phyloP scores from a whole-genome alignment of 2,888 invertebrate genomes.

The Troglohyphantes excavatus region DNA sequence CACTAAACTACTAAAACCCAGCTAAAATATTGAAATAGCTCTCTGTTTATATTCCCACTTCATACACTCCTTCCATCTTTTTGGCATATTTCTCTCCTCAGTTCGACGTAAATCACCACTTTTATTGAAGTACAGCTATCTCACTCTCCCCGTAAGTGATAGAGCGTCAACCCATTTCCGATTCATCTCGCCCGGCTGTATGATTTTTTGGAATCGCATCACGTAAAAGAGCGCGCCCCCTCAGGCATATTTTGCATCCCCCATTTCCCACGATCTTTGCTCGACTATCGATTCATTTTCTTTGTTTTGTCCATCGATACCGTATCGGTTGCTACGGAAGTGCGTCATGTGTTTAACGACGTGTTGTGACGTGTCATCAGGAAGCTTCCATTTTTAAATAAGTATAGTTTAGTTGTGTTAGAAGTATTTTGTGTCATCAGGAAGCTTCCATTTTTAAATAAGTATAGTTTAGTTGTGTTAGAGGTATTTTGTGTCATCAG shows the following conservation, averaged over 20 bases:
- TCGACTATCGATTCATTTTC: slow-evolving; percentile 33
- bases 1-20: no score
- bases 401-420: no score
- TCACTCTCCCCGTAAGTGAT: slow-evolving; percentile 41
- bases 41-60: slow-evolving; percentile 14
- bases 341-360: slow-evolving; percentile 4
- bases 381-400: no score
- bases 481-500: no score
- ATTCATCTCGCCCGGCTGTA: slow-evolving; percentile 26
- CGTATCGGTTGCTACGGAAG: slow-evolving; percentile 3
- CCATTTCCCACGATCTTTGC: slow-evolving; percentile 53
- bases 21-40: neutral
- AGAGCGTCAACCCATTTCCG: slow-evolving; percentile 39
- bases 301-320: slow-evolving; percentile 31
- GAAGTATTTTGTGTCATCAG: no score
- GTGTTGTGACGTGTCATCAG: no score
- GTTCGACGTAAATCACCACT: slow-evolving; percentile 21
- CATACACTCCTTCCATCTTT: slow-evolving; percentile 31
- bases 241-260: slow-evolving; percentile 64
- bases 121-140: slow-evolving; percentile 31
- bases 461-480: no score
- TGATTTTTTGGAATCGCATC: slow-evolving; percentile 60
- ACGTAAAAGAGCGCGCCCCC: slow-evolving; percentile 44
- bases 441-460: no score
- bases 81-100: slow-evolving; percentile 24